Percentiles rank a stretch among this genome's conserved stretches.
These are phyloP conservation scores for Aquatica leii DNA, from an alignment of 2,888 invertebrate genomes.

Conservation along the genomic window DNA sequence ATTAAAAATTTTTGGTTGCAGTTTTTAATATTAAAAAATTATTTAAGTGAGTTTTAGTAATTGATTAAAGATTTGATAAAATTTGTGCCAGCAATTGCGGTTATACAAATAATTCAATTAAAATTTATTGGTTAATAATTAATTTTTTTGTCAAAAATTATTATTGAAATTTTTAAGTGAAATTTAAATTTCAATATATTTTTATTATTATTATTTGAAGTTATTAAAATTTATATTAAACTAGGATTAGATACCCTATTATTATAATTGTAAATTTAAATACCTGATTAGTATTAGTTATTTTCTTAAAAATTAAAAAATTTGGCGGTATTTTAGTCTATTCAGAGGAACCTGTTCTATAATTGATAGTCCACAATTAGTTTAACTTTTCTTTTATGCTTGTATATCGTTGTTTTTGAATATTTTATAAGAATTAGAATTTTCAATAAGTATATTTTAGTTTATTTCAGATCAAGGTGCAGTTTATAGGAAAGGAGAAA, in stretches of 20 bases:
- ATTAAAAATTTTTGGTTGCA: constrained; percentile 60
- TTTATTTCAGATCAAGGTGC: constrained; percentile 76
- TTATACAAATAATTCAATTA: constrained; percentile 69
- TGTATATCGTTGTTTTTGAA: constrained; percentile 60
- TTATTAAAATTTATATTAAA: constrained; percentile 61
- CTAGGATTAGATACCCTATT: constrained; percentile 78
- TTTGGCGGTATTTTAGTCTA: constrained; percentile 75
- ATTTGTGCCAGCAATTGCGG: constrained; percentile 77
- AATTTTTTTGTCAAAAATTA: constrained; percentile 54
- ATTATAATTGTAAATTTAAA: constrained; percentile 61
- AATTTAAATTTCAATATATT: constrained; percentile 61
- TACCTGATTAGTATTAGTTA: constrained; percentile 67
- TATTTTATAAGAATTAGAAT: constrained; percentile 62
- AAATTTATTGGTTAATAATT: constrained; percentile 64
- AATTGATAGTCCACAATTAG: constrained; percentile 72
- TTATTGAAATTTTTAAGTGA: constrained; percentile 65
- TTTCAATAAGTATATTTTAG: constrained; percentile 61
- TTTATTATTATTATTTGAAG: constrained; percentile 60
- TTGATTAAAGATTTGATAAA: constrained; percentile 67
- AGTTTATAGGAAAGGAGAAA: constrained; percentile 71
- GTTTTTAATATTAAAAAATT: constrained; percentile 67
- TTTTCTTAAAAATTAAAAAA: constrained; percentile 73
- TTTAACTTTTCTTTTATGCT: constrained; percentile 62
- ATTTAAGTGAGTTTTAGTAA: constrained; percentile 70
- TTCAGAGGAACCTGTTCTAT: constrained; percentile 75